These are phyloP conservation scores for Rutpela maculata DNA, from an alignment of 2,888 invertebrate species.

Conservation along the genomic window DNA sequence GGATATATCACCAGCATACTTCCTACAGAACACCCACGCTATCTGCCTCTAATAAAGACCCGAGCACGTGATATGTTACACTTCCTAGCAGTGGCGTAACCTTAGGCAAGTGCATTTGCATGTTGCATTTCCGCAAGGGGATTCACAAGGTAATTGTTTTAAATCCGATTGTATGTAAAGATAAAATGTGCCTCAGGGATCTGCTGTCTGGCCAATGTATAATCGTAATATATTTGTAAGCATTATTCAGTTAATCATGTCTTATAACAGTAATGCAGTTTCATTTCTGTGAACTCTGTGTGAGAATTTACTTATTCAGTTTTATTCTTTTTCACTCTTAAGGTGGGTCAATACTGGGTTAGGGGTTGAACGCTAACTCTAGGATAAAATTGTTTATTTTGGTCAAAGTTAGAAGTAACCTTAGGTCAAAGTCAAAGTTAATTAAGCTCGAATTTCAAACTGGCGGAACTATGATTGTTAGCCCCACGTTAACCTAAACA, in stretches of 20 bases:
- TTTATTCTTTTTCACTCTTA: too few species aligned
- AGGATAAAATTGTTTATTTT: too few species aligned
- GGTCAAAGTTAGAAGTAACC: too few species aligned
- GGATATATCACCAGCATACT: constrained; percentile 62
- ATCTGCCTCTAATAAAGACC: constrained; percentile 57
- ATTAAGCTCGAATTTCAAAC: too few species aligned
- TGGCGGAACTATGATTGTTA: too few species aligned
- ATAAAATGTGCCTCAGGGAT: constrained; percentile 2
- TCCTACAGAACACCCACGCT: constrained; percentile 65
- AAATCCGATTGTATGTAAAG: background rate
- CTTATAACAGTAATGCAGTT: too few species aligned
- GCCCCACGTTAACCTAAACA: too few species aligned
- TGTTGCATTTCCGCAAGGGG: constrained; percentile 8
- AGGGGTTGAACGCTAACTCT: too few species aligned
- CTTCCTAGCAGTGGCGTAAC: constrained; percentile 48
- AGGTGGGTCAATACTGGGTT: too few species aligned
- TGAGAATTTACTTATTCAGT: too few species aligned
- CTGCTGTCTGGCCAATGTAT: background rate
- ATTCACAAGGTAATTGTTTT: background rate
- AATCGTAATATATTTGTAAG: background rate
- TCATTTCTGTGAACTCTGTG: too few species aligned
- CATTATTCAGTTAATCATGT: background rate
- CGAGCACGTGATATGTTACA: constrained; percentile 54
- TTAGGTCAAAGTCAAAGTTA: too few species aligned
- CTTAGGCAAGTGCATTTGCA: constrained; percentile 1